Percentiles rank a stretch among this genome's conserved stretches.
Conservation (phyloP, 1,140 invertebrate genomes). For the Macrotrachela quadricornifera region DNA sequence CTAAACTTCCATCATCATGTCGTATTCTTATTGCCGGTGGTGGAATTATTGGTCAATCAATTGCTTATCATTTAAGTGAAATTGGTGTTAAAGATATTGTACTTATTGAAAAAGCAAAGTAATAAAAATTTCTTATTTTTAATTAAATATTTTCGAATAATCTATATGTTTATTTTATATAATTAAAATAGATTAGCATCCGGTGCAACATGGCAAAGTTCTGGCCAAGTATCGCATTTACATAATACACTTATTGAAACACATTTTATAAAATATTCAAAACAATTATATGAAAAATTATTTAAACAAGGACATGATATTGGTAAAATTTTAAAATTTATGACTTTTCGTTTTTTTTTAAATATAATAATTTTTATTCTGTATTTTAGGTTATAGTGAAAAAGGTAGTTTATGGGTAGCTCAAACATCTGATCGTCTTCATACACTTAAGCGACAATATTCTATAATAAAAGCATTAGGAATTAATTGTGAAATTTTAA, state of each 20-base stretch:
- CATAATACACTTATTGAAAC: slow-evolving; percentile 43
- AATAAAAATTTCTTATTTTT: too few species aligned
- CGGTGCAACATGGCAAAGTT: too few species aligned
- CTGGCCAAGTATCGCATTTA: too few species aligned
- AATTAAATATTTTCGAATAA: too few species aligned
- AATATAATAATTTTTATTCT: slow-evolving; percentile 16
- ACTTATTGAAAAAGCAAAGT: slow-evolving; percentile 57
- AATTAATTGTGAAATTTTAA: neutral
- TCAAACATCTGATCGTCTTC: neutral
- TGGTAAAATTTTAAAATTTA: slow-evolving; percentile 13
- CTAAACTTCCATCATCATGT: too few species aligned
- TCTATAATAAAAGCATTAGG: neutral
- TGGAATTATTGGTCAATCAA: slow-evolving; percentile 71
- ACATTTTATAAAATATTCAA: slow-evolving; percentile 56
- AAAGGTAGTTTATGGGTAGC: neutral
- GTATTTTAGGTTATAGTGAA: neutral
- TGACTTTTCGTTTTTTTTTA: neutral
- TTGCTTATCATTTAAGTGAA: slow-evolving; percentile 72
- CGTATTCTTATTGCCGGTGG: slow-evolving; percentile 39
- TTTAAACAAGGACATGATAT: slow-evolving; percentile 50
- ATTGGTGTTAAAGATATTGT: slow-evolving; percentile 58
- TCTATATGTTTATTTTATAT: too few species aligned
- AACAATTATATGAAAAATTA: slow-evolving; percentile 57
- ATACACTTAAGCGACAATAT: neutral
- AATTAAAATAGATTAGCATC: too few species aligned